Base-by-base conservation (phyloP, 2,797 vertebrate species). In the Cottoperca gobio region DNA sequence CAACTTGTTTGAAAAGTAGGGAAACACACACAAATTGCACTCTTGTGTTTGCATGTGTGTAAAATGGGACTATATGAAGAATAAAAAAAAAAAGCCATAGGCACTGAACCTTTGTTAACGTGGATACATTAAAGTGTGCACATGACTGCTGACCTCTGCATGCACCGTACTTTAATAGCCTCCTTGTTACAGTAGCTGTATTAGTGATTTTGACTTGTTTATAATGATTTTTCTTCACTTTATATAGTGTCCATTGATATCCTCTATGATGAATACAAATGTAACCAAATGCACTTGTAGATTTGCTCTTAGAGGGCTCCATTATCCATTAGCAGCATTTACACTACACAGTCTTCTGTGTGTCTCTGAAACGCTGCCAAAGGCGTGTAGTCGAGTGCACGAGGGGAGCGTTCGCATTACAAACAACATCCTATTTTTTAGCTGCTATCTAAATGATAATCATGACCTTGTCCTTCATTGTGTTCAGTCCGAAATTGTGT, bases 301-400 rank as follows among this genome's bases (percentile, higher is more conserved):
- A 48, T 70, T 39, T 24, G 46, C 60, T 67, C 7, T 61, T 21
- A 9, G 33, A 21, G 11, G 16, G 35, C 23, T 48, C n/a, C n/a
- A n/a, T 8, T 8, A 33, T 7, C 42, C 48, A 68, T 80, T 53
- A 81, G 54, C 52, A 50, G 49, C 48, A 24, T 53, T 58, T 58
- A 53, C 42, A 19, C 28, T 5, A 5, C 39, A 50, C 37, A 24
- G 52, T 37, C 17, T 3, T 49, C 63, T 59, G 13, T 26, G 37
- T 28, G 14, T 14, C 1, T 66, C 26, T 65, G 33, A 74, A 59
- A 42, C 2, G 3, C 33, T 43, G 68, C 68, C 58, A 59, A 48
- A 73, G 6, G 33, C 33, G 13, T 53, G 39, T 21, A 17, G 48
- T 45, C 21, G 58, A 71, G 26, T 66, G 48, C n/a, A 31, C 4